A percentile compares a stretch with the other conserved stretches of the same genome.
These are phyloP conservation scores for Anolis sagrei DNA, from an alignment of 2,113 vertebrate species.

Conservation along the genomic window DNA sequence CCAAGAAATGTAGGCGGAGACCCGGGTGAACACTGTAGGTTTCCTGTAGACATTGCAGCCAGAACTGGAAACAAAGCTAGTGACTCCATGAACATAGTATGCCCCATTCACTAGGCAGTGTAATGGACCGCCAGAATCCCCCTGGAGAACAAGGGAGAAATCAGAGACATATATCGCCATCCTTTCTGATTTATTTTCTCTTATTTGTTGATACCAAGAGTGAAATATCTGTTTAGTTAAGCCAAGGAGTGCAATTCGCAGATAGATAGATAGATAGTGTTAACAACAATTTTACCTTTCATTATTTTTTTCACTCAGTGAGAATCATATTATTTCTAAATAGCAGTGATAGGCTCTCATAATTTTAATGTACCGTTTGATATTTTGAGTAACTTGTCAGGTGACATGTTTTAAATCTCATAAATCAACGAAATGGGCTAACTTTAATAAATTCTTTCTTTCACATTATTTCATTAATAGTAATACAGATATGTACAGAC, in stretches of 20 bases:
- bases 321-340: too few species aligned
- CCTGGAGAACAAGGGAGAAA: slow-evolving; percentile 66
- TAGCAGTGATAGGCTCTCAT: too few species aligned
- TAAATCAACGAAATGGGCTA: too few species aligned
- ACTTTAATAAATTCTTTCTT: too few species aligned
- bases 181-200: background rate
- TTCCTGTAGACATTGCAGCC: slow-evolving; percentile 84
- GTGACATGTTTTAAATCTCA: too few species aligned
- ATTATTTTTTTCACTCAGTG: too few species aligned
- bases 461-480: too few species aligned
- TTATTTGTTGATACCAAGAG: background rate
- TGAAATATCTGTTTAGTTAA: background rate
- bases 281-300: too few species aligned
- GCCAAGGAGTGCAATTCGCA: too few species aligned
- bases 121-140: slow-evolving; percentile 91
- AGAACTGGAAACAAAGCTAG: slow-evolving; percentile 86
- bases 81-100: slow-evolving; percentile 86
- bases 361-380: too few species aligned
- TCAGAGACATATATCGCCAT: background rate
- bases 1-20: slow-evolving; percentile 88
- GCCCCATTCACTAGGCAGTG: slow-evolving; percentile 81
- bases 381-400: too few species aligned
- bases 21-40: slow-evolving; percentile 91
- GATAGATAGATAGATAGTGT: background rate
- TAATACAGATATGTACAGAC: too few species aligned